phyloP scores from a whole-genome alignment of 2,113 vertebrate species.

The Xenopus borealis region DNA sequence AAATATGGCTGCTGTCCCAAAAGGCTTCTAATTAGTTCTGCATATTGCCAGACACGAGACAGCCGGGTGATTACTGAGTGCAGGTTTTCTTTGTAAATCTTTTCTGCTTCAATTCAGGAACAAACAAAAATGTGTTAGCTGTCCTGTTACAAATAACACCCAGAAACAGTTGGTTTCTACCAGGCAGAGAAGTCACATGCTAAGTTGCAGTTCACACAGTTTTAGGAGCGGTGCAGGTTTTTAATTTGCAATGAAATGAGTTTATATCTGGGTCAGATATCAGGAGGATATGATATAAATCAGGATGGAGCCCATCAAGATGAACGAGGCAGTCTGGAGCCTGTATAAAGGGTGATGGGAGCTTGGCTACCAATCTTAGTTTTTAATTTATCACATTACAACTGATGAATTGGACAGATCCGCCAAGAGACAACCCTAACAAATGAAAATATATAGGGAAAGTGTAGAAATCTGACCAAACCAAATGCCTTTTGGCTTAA shows the following conservation, averaged over 20 bases:
- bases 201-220: slow-evolving; percentile 3
- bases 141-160: no score
- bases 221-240: slow-evolving; percentile 18
- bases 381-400: no score
- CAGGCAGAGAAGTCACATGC: not conserved
- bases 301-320: slow-evolving; percentile 5
- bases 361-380: not conserved
- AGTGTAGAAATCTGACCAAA: no score
- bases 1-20: no score
- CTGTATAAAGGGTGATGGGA: not conserved
- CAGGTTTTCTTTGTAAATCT: no score
- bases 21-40: no score
- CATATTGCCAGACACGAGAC: no score
- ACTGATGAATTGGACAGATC: not conserved
- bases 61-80: no score
- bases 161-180: no score
- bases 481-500: no score
- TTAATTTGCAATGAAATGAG: slow-evolving; percentile 39
- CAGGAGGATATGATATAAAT: slow-evolving; percentile 24
- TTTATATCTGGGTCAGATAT: slow-evolving; percentile 38
- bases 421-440: not conserved
- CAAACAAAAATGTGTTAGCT: no score
- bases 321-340: not conserved
- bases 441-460: not conserved
- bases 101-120: no score